A percentile compares a stretch with the other conserved stretches of the same genome.
Conservation (phyloP, 2,797 vertebrate species). For the Oreochromis grahami region DNA sequence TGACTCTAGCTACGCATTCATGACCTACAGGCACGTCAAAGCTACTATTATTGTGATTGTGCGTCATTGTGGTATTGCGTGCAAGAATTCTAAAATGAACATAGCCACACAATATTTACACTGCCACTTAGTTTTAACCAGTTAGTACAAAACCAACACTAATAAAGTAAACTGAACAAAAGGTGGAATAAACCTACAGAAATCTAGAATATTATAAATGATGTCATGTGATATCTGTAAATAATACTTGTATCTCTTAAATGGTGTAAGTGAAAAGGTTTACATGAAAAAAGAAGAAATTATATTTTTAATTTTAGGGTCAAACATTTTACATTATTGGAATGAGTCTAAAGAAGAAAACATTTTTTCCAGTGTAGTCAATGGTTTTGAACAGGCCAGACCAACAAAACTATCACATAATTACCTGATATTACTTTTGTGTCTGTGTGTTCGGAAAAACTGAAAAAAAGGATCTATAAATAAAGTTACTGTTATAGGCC, state of each 20-base stretch:
- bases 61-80: background rate
- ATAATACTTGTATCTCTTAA: background rate
- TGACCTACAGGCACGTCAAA: background rate
- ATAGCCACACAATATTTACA: rapidly evolving
- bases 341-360: no score
- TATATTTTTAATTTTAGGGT: no score
- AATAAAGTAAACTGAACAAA: background rate
- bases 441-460: background rate
- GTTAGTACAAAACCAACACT: background rate
- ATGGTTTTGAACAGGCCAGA: no score
- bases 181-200: background rate
- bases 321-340: no score
- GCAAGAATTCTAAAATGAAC: background rate
- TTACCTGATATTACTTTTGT: no score
- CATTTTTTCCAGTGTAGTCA: no score
- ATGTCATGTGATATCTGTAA: background rate
- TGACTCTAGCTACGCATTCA: rapidly evolving
- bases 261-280: background rate
- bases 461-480: rapidly evolving
- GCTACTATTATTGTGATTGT: rapidly evolving
- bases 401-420: no score
- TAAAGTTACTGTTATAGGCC: background rate
- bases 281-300: background rate
- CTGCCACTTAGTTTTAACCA: background rate
- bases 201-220: background rate